Percentiles rank a stretch among this genome's conserved stretches.
Conservation (phyloP, 2,113 vertebrate species). For the Corvus moneduloides region DNA sequence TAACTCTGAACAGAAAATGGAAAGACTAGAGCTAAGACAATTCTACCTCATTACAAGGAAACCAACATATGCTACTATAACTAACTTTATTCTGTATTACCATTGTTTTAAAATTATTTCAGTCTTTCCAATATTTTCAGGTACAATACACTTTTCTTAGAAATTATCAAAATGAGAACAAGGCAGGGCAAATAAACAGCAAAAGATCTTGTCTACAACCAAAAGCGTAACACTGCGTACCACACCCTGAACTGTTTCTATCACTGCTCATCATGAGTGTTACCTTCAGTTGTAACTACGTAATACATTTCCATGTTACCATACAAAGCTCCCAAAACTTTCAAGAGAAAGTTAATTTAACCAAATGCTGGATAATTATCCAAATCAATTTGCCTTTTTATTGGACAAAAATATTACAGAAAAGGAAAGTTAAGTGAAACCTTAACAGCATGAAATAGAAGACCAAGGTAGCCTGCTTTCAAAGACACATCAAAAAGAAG, state of each 20-base stretch:
- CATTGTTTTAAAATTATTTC: background rate
- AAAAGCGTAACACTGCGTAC: background rate
- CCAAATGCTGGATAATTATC: background rate
- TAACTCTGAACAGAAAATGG: background rate
- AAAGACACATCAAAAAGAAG: background rate
- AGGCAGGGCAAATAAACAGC: background rate
- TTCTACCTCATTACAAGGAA: background rate
- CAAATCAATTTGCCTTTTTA: background rate
- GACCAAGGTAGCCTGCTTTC: background rate
- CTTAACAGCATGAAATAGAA: background rate
- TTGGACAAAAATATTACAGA: background rate
- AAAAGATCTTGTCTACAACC: background rate
- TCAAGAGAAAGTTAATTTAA: background rate
- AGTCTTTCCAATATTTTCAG: background rate
- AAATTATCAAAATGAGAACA: background rate
- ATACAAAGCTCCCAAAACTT: background rate
- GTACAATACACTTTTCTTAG: background rate
- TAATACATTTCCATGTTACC: background rate
- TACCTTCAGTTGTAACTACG: background rate
- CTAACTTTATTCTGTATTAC: background rate
- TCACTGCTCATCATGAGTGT: background rate
- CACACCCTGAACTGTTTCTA: background rate
- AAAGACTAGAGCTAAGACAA: background rate
- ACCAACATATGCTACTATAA: background rate
- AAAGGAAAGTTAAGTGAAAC: background rate